These are phyloP conservation scores for Acrobasis repandana DNA, from an alignment of 2,888 invertebrate species.

Conservation along the genomic window DNA sequence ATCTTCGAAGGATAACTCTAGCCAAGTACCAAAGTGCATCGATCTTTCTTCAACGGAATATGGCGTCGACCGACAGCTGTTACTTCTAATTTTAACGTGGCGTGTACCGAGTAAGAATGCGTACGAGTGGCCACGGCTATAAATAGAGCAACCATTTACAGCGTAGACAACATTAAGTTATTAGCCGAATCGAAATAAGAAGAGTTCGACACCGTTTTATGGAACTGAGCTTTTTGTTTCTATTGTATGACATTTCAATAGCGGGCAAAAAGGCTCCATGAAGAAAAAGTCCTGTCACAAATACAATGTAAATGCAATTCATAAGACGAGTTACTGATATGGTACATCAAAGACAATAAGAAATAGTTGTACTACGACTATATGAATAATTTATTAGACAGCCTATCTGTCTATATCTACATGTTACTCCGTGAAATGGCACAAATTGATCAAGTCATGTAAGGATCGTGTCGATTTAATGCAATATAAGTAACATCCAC, in stretches of 20 bases:
- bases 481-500: too few relatives aligned
- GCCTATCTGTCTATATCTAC: too few relatives aligned
- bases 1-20: neutral
- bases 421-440: too few relatives aligned
- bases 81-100: neutral
- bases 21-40: conserved; percentile 5
- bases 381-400: too few relatives aligned
- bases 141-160: conserved; percentile 8
- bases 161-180: conserved; percentile 14
- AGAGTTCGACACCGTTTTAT: conserved; percentile 13
- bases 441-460: too few relatives aligned
- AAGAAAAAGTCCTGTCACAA: neutral
- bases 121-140: neutral
- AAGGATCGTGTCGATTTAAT: too few relatives aligned
- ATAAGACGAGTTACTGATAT: neutral
- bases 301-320: neutral
- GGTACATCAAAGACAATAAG: neutral
- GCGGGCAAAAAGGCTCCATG: neutral
- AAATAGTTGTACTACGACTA: too few relatives aligned
- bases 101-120: neutral
- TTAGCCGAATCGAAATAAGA: conserved; percentile 14
- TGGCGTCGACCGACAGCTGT: conserved; percentile 12
- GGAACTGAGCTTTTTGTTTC: neutral
- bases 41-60: neutral
- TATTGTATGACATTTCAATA: conserved; percentile 12